Percentiles rank a stretch among this genome's conserved stretches.
Evolutionary conservation across 2,113 vertebrate species (phyloP).

Genomic region (Alaudala cheleensis): DNA sequence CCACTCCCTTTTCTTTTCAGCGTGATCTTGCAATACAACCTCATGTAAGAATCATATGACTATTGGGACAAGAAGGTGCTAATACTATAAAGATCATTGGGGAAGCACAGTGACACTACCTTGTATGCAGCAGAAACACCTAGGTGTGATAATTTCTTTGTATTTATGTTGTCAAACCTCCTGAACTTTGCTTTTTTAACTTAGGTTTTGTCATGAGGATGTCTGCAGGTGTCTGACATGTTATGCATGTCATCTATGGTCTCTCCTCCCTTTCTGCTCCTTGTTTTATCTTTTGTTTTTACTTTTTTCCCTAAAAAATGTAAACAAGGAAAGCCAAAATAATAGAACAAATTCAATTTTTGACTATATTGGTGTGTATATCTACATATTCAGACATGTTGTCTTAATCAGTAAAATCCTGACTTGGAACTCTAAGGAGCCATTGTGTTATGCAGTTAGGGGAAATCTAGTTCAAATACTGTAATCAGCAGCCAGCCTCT

Average conservation of each 20-base stretch:
- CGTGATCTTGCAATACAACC: background rate
- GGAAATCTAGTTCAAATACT: constrained; percentile 28
- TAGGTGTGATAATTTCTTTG: background rate
- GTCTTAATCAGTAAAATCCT: constrained; percentile 23
- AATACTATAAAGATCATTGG: background rate
- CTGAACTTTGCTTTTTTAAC: background rate
- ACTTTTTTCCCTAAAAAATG: background rate
- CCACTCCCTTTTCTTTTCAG: background rate
- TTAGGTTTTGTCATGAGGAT: background rate
- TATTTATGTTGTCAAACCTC: background rate
- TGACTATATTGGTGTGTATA: background rate
- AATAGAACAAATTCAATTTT: background rate
- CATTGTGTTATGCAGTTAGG: background rate
- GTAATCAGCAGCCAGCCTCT: background rate
- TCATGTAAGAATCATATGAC: background rate
- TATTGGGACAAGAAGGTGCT: background rate
- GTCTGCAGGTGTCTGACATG: background rate
- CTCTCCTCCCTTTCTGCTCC: background rate
- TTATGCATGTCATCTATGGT: background rate
- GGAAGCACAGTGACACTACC: background rate
- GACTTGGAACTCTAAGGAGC: constrained; percentile 3
- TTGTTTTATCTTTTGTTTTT: background rate
- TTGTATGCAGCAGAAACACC: background rate
- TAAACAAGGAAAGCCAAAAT: background rate
- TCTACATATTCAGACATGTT: background rate